Base-by-base conservation (phyloP, 1,140 invertebrate species). In the Vanessa tameamea region DNA sequence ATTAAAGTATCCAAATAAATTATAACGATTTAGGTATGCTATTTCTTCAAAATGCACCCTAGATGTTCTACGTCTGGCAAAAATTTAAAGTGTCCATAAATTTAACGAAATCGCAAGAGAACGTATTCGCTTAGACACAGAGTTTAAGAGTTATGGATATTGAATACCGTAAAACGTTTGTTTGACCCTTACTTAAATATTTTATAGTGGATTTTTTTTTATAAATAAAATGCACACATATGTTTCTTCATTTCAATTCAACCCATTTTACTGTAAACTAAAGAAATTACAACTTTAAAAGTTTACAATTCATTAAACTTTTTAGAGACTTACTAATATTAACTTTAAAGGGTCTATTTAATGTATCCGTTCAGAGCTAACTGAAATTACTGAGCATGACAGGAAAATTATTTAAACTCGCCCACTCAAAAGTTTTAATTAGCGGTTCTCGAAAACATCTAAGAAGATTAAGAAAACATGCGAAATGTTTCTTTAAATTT, bases 401-500 rank as follows among this genome's bases (percentile, higher is more conserved):
- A 57, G 37, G 13, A 16, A 20, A 57, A 59, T 61, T 55, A 66
- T 59, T 67, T 66, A 12, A 66, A 72, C 16, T 59, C 37, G 47
- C 55, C 47, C 61, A 59, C 47, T 67, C 47, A 23, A 72, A 72
- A 72, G 31, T 72, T 72, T 72, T 72, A 72, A 72, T 72, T 72
- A 72, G 64, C 64, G 23, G 26, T n/a, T 50, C 63, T 14, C 43
- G 15, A 48, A 72, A 53, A 53, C 12, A 31, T 48, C 55, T 14
- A 13, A 47, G 47, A 23, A 72, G 71, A 66, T 72, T 72, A 55
- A 47, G 23, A 43, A 64, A 72, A 72, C 59, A 72, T 51, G 26
- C n/a, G 37, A 47, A 61, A 67, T 67, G 43, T 55, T 47, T 37
- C 63, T 48, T 66, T 66, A 57, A 72, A 66, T 59, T 59, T 72